phyloP scores from a whole-genome alignment of 2,113 vertebrate genomes.

The Illadopsis cleaveri region DNA sequence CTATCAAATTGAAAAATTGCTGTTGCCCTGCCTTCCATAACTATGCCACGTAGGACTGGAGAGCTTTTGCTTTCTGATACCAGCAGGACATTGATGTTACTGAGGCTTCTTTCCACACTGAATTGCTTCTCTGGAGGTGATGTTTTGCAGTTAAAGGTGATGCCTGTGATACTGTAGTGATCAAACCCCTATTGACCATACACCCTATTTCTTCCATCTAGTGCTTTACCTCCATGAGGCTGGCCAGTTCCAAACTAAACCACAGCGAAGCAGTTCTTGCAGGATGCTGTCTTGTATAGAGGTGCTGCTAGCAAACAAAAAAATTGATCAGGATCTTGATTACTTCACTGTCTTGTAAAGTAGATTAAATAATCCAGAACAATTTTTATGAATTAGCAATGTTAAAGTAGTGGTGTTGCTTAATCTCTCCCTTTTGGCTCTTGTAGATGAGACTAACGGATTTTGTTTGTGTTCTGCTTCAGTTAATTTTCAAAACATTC shows the following conservation, averaged over 20 bases:
- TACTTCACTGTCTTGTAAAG: not conserved
- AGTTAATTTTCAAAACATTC: not conserved
- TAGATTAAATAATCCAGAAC: not conserved
- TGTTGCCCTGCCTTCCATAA: not conserved
- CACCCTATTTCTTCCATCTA: not conserved
- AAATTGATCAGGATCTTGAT: not conserved
- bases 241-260: too few species aligned
- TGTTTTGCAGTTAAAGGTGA: not conserved
- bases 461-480: not conserved
- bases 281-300: not conserved
- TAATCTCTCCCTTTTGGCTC: not conserved
- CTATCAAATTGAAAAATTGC: not conserved
- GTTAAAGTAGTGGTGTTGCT: not conserved
- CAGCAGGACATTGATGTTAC: not conserved
- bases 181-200: fast-evolving
- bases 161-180: not conserved
- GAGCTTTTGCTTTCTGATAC: not conserved
- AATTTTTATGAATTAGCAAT: not conserved
- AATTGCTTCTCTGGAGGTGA: not conserved
- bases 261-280: not conserved
- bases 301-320: not conserved
- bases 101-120: not conserved
- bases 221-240: not conserved
- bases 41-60: fast-evolving
- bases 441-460: not conserved